Evolutionary conservation across 2,888 invertebrate genomes (phyloP), one percentile per base, ranked within the genome.

Genomic region (Hirtodrosophila histrioides): DNA sequence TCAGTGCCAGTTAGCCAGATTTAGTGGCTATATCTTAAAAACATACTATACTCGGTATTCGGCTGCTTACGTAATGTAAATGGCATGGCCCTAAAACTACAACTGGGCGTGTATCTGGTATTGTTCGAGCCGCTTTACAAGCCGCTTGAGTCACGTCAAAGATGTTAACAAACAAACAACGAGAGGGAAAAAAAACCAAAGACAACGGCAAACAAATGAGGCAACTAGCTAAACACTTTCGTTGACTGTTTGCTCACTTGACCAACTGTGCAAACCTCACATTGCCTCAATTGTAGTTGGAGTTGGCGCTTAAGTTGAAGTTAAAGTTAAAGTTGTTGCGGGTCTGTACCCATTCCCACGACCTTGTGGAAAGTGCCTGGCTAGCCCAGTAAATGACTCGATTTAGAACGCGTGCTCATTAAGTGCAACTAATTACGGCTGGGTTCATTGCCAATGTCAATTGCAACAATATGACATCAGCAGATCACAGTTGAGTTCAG

Each of bases 401-500:
- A 79, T 75, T 75, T 64, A 78, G 78, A 78, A 75, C 78, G 58
- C 61, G 69, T 70, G 71, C 68, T 72, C 67, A 67, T 80, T 76
- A 80, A 48, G 58, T 49, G 45, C 81, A 80, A 69, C 81, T 88
- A 78, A 83, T 85, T 86, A 80, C 50, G 60, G 24, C 31, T 31
- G 50, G 78, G 73, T 86, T 85, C 88, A 86, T 69, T 88, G 88
- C 67, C 85, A 85, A 85, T 85, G 88, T 68, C 88, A 86, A 86
- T 72, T 86, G 86, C 84, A 86, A 45, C 45, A 29, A 57, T 8
- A 86, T 82, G 82, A 82, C 87, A 82, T 82, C 82, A 82, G 77
- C 64, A 12, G 10, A 51, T 31, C 36, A n/a, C 54, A 57, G 24
- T 40, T 66, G 66, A 72, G 37, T 23, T 53, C 43, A 69, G 31